Base-by-base conservation (phyloP, 2,113 vertebrate genomes). In the Triplophysa dalaica region DNA sequence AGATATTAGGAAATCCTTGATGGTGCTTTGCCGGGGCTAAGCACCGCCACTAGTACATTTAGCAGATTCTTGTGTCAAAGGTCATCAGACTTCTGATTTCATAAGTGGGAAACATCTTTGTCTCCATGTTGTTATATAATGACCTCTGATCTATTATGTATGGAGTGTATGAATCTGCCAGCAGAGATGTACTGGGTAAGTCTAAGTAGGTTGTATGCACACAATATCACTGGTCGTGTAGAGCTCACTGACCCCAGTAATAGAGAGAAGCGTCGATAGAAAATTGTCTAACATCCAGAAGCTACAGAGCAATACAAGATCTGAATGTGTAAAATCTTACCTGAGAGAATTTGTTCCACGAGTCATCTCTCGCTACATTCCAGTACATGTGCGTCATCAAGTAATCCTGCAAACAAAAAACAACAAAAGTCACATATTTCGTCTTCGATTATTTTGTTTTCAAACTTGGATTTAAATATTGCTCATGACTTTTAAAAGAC, bases 331-430 rank as follows among this genome's bases (percentile, higher is more conserved):
- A 3, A 65, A 63, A 77, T 29, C 70, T 93, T 93, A 96, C 95
- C 95, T 95, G 94, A 63, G 94, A 95, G 26, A 96, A 72, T 19
- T 92, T 29, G 29, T 29, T 29, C 29, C 29, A 29, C 3, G 3
- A 91, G 90, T 96, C 95, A 78, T 95, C 94, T 87, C 95, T 94
- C 79, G 92, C 95, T 78, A 95, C 95, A 83, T 95, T 96, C 48
- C 94, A 93, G 77, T 94, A 96, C 85, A 95, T 29, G 29, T 29
- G 29, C 3, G 0, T 4, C 29, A 29, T 7, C 6, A 38, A 1
- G 33, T 38, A 38, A 38, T 38, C 94, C 95, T 96, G 89, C 17
- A 90, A 90, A 86, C 24, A 65, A 2, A 76, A 85, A 90, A 52
- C 9, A 21, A 22, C 8, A 52, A 21, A 68, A 17, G 8, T n/a